These are phyloP conservation scores for Eriocheir sinensis DNA, from an alignment of 1,140 invertebrate species.

Conservation along the genomic window DNA sequence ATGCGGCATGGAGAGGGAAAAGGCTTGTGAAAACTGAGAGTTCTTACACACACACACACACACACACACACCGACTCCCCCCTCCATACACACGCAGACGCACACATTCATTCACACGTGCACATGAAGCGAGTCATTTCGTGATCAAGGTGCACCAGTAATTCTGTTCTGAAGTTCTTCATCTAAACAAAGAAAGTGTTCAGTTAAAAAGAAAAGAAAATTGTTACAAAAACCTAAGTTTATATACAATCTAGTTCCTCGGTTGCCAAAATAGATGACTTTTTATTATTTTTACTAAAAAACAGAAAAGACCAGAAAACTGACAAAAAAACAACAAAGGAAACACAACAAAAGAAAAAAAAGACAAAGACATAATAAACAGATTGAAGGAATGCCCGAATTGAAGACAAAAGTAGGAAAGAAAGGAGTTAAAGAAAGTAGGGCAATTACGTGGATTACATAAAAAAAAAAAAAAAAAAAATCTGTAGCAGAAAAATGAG, in stretches of 20 bases:
- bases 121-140: too few species aligned
- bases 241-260: neutral
- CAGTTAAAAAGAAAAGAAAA: too few species aligned
- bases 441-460: too few species aligned
- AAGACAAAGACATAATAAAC: neutral
- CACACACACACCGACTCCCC: neutral
- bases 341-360: slow-evolving; percentile 51
- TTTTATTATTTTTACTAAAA: too few species aligned
- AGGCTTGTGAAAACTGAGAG: slow-evolving; percentile 72
- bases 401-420: too few species aligned
- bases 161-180: too few species aligned
- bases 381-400: neutral
- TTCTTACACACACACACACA: slow-evolving; percentile 25
- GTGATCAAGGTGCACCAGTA: too few species aligned
- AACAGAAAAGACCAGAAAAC: neutral
- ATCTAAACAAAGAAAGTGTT: too few species aligned
- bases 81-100: slow-evolving; percentile 18
- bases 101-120: neutral
- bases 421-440: too few species aligned
- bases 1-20: slow-evolving; percentile 74
- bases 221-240: neutral
- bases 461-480: too few species aligned
- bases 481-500: too few species aligned
- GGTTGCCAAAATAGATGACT: too few species aligned
- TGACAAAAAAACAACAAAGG: neutral